Percentiles rank a stretch among this genome's conserved stretches.
These are phyloP conservation scores for Caenorhabditis tropicalis DNA, from an alignment of 1,140 invertebrate genomes.

Conservation along the genomic window DNA sequence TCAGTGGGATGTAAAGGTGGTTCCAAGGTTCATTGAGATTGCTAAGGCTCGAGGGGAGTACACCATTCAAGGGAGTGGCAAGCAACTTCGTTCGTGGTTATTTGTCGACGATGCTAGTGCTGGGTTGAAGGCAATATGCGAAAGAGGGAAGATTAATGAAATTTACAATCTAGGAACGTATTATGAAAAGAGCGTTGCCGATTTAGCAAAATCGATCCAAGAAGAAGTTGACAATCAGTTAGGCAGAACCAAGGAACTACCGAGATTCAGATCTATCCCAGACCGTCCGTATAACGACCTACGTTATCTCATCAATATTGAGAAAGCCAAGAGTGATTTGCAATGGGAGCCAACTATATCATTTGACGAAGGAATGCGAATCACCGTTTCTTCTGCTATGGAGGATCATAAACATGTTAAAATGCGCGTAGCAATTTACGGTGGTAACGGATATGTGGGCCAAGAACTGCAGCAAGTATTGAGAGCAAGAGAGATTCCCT, in stretches of 20 bases:
- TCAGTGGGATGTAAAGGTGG: constrained; percentile 72
- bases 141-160: constrained; percentile 69
- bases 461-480: constrained; percentile 63
- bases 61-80: constrained; percentile 70
- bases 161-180: constrained; percentile 73
- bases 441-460: constrained; percentile 71
- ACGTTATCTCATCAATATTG: constrained; percentile 71
- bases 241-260: constrained; percentile 53
- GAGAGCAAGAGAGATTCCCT: constrained; percentile 36
- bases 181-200: constrained; percentile 68
- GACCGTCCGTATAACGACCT: constrained; percentile 72
- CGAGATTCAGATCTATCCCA: constrained; percentile 64
- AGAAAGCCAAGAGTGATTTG: constrained; percentile 68
- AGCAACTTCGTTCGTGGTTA: constrained; percentile 66
- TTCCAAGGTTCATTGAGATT: constrained; percentile 72
- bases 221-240: constrained; percentile 62
- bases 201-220: constrained; percentile 62
- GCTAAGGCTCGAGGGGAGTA: constrained; percentile 67
- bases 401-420: constrained; percentile 55
- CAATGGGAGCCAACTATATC: constrained; percentile 70
- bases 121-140: constrained; percentile 70
- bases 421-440: constrained; percentile 69
- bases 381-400: constrained; percentile 66
- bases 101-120: constrained; percentile 72
- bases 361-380: constrained; percentile 70